Evolutionary conservation across 2,113 vertebrate species (phyloP).

Genomic region (Microcebus jonahi): DNA sequence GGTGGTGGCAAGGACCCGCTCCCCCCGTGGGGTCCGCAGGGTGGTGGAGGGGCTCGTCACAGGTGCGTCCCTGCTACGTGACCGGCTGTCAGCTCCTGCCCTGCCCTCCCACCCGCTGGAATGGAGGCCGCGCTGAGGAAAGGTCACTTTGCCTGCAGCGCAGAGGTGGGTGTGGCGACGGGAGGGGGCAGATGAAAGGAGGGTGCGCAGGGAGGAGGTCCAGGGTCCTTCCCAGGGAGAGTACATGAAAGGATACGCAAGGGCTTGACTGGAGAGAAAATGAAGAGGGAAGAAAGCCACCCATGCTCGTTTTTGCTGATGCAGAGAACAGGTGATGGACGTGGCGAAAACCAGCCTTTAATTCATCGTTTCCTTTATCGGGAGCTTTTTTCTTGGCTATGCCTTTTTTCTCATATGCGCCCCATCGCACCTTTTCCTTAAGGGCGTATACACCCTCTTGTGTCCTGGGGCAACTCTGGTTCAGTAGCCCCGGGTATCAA

Average conservation of each 20-base stretch:
- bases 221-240: neutral
- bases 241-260: neutral
- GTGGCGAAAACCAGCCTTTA: neutral
- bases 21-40: neutral
- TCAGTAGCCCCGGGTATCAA: neutral
- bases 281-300: neutral
- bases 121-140: neutral
- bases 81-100: neutral
- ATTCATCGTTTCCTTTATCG: neutral
- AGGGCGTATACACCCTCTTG: neutral
- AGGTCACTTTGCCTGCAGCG: neutral
- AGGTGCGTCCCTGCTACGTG: neutral
- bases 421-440: neutral
- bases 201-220: neutral
- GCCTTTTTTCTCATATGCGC: accelerated
- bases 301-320: neutral
- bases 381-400: neutral
- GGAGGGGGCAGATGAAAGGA: constrained; percentile 12
- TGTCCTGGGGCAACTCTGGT: neutral
- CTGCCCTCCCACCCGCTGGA: neutral
- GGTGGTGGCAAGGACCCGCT: neutral
- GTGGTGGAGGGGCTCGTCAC: too few species aligned
- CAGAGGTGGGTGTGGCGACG: neutral
- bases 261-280: neutral
- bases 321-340: neutral